Evolutionary conservation across 2,888 invertebrate species (phyloP), one percentile per base, ranked within the genome.

Genomic region (Pyrocoelia pectoralis): DNA sequence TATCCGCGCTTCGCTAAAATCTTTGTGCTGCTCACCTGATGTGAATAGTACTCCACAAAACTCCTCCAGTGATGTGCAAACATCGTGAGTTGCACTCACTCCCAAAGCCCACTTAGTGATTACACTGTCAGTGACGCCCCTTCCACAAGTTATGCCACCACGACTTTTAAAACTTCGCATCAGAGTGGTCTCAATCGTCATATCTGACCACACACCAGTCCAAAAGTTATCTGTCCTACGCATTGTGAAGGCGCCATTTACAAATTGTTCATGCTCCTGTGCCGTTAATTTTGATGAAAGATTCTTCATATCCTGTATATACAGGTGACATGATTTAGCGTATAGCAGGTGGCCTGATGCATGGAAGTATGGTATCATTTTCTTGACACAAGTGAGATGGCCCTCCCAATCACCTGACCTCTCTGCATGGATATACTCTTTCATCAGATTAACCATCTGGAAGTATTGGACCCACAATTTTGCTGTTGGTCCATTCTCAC

Each of bases 391-490:
- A n/a, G n/a, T n/a, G n/a, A n/a, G n/a, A n/a, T n/a, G n/a, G n/a
- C n/a, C n/a, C n/a, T n/a, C n/a, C n/a, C 50, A 50, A 50, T 50
- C 29, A 29, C 29, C 50, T 3, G 29, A 50, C 14, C 50, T 12
- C 10, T 50, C 29, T 1, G 28, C 50, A 29, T 28, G 28, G 8
- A 50, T 50, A 24, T 29, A 50, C 9, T 29, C 13, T 29, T 50
- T 50, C 13, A 50, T 10, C 9, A 50, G 14, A 14, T 1, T 29
- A 2, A 50, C 50, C 29, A 29, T 13, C 1, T 28, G 24, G 14
- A 50, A 50, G 14, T 28, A 50, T 10, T 50, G 1, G n/a, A n/a
- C n/a, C n/a, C n/a, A n/a, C n/a, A n/a, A n/a, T n/a, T n/a, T n/a
- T n/a, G n/a, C n/a, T n/a, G 50, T 50, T 14, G 29, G 29, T 2